Evolutionary conservation across 2,113 vertebrate species (phyloP).

Genomic region (Aphelocoma coerulescens): DNA sequence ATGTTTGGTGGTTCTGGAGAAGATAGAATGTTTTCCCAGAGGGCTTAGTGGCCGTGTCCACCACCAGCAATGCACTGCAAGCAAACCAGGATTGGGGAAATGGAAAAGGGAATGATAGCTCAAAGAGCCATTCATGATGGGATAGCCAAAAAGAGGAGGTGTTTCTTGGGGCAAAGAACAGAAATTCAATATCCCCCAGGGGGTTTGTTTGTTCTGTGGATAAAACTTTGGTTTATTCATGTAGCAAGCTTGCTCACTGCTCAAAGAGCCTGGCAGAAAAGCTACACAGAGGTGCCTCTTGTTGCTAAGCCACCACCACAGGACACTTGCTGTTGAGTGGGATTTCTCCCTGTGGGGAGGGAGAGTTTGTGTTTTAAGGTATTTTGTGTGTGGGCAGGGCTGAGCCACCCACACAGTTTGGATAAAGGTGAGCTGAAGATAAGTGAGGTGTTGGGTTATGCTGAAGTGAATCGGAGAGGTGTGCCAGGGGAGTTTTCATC

Average conservation of each 20-base stretch:
- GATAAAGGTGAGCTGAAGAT: not conserved
- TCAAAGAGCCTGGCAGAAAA: not conserved
- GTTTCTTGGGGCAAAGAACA: not conserved
- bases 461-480: fast-evolving
- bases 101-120: not conserved
- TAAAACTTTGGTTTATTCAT: not conserved
- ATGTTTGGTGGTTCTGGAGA: not conserved
- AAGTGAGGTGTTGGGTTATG: not conserved
- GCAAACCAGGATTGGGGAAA: not conserved
- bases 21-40: not conserved
- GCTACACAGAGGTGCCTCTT: not conserved
- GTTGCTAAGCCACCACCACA: not conserved
- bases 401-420: not conserved
- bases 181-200: not conserved
- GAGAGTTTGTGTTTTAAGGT: not conserved
- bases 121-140: too few relatives aligned
- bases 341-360: not conserved
- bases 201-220: not conserved
- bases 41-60: not conserved
- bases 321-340: not conserved
- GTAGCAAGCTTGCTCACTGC: not conserved
- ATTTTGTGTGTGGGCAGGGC: not conserved
- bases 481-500: not conserved
- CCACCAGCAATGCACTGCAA: fast-evolving
- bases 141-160: not conserved